Evolutionary conservation across 2,113 vertebrate genomes (phyloP).

Genomic region (Sinocyclocheilus anshuiensis): DNA sequence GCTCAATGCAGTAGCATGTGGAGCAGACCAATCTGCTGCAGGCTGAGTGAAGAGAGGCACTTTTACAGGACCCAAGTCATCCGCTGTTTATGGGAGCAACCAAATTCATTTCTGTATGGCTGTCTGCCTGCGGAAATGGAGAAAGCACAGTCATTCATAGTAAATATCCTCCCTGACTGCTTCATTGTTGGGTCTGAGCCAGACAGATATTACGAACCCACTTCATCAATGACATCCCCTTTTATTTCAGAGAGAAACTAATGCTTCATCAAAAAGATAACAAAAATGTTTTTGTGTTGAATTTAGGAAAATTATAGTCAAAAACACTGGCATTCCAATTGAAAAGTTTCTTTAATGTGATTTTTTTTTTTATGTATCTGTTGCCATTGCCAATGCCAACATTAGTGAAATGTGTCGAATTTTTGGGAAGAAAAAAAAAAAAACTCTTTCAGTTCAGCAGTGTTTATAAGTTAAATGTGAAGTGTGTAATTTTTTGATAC

Average conservation of each 20-base stretch:
- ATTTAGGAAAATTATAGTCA: not conserved
- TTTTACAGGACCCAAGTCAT: conserved; percentile 10
- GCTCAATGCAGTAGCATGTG: conserved; percentile 55
- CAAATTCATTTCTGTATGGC: conserved; percentile 16
- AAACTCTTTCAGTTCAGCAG: not conserved
- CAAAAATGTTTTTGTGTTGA: not conserved
- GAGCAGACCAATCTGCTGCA: conserved; percentile 56
- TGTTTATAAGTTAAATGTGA: not conserved
- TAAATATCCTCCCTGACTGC: conserved; percentile 10
- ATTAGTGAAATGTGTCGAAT: not conserved
- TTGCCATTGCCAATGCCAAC: not conserved
- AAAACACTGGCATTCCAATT: not conserved
- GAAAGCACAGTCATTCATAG: conserved; percentile 25
- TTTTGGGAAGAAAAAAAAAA: not conserved
- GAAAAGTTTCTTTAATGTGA: not conserved
- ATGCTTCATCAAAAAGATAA: not conserved
- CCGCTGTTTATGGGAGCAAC: conserved; percentile 37
- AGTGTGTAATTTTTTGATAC: not conserved
- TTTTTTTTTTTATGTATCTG: not conserved
- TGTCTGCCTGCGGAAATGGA: not conserved
- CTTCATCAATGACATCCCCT: not conserved
- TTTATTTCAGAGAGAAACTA: not conserved
- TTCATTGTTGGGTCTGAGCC: conserved; percentile 11
- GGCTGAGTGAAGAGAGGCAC: conserved; percentile 2
- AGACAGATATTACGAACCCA: not conserved